These are phyloP conservation scores for Alectura lathami DNA, from an alignment of 2,113 vertebrate species.

Conservation along the genomic window DNA sequence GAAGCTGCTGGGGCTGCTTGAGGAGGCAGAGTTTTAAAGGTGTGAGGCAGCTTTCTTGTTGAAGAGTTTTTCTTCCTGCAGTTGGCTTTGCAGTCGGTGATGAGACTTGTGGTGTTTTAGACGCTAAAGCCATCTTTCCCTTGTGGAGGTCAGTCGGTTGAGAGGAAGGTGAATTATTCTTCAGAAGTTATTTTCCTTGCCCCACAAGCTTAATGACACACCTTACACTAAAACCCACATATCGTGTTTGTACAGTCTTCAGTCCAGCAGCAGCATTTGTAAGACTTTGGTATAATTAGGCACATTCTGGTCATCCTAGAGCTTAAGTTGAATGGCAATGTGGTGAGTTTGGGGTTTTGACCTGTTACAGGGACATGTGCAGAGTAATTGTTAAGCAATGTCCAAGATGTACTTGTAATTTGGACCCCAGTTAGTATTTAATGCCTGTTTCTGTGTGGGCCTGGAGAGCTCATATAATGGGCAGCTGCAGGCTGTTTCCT, in stretches of 20 bases:
- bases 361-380: neutral
- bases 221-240: rapidly evolving
- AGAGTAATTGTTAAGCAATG: neutral
- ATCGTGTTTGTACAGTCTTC: no score
- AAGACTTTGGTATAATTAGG: neutral
- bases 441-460: neutral
- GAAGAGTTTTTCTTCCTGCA: neutral
- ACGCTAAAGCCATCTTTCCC: neutral
- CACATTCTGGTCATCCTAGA: neutral
- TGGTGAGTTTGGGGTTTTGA: neutral
- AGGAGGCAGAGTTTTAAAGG: neutral
- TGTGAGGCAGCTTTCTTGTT: neutral
- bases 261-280: neutral
- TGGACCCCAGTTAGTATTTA: neutral
- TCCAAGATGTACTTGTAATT: neutral
- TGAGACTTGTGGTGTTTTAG: neutral
- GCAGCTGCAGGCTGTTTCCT: neutral
- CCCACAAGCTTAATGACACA: neutral
- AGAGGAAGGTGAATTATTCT: neutral
- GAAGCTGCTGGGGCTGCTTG: neutral
- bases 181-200: neutral
- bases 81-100: neutral
- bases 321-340: neutral
- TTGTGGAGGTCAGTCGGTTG: neutral
- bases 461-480: neutral